Base-by-base conservation (phyloP, 1,140 invertebrate species). In the Subanguina moxae region DNA sequence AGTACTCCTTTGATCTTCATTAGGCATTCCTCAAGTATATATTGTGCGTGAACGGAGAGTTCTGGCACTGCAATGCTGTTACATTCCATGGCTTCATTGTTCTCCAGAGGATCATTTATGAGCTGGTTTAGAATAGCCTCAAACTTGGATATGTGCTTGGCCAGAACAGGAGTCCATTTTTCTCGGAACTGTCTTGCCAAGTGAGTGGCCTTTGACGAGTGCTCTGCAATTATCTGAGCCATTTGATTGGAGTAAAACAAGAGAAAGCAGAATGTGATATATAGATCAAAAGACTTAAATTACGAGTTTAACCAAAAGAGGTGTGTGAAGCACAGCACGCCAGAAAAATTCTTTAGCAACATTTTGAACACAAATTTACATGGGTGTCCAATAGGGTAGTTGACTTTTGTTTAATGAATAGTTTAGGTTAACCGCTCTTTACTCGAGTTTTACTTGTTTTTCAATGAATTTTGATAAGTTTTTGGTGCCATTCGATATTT, bases 41-140 rank as follows among this genome's bases (percentile, higher is more conserved):
- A 78, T 78, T 76, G 74, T 15, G 72, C 74, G 17, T 74, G 72
- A 11, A 75, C 66, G 3, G 71, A 74, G n/a, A 76, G 48, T n/a
- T 78, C 56, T 1, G 57, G 19, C 1, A 23, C 25, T 8, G 30
- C 28, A 64, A 32, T 38, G 5, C 43, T 68, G 43, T 43, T 28
- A 17, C 32, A 38, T 52, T 30, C 67, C 67, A 71, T 57, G 15
- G 57, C 45, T 15, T 56, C 57, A 28, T 17, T 67, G 17, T 67
- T 25, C 17, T 73, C 21, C 19, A 62, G 38, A n/a, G 76, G 74
- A 46, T 73, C 62, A 57, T 45, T 19, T 13, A 75, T 64, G 13
- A 75, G 58, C 46, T 76, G 76, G 17, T 52, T 66, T 3, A 58
- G 57, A 15, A 72, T 68, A 19, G 32, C 57, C 32, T 72, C 30